Evolutionary conservation across 1,140 invertebrate species (phyloP).

Genomic region (Drosophila navojoa): DNA sequence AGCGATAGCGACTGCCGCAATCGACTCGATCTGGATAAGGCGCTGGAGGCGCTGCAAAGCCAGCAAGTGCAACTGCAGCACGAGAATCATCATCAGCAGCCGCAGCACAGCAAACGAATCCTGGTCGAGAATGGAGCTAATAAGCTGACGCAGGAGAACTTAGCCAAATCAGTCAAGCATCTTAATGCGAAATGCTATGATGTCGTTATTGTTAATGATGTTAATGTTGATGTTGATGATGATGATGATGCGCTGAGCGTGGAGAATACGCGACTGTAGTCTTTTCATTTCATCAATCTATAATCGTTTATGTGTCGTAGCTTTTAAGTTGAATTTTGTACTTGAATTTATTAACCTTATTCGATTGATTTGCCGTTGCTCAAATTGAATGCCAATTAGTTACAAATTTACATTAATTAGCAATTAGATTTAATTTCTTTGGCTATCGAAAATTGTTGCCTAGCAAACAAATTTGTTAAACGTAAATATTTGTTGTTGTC

Average conservation of each 20-base stretch:
- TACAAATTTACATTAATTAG: constrained; percentile 19
- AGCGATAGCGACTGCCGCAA: constrained; percentile 71
- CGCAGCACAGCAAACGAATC: constrained; percentile 36
- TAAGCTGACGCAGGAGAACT: constrained; percentile 15
- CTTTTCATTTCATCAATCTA: constrained; percentile 32
- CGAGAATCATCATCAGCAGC: constrained; percentile 45
- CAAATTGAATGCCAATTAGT: constrained; percentile 45
- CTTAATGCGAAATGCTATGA: constrained; percentile 7
- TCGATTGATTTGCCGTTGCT: constrained; percentile 44
- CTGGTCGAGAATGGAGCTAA: constrained; percentile 49
- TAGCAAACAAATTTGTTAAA: constrained; percentile 24
- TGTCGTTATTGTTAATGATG: background rate
- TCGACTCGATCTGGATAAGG: constrained; percentile 69
- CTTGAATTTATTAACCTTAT: constrained; percentile 49
- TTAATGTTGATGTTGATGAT: constrained; percentile 20
- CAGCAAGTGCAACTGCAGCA: constrained; percentile 55
- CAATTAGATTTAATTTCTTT: constrained; percentile 65
- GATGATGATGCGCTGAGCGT: constrained; percentile 79
- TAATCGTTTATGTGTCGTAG: constrained; percentile 29
- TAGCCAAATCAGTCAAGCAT: background rate
- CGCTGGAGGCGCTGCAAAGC: constrained; percentile 58
- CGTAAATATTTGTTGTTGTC: background rate
- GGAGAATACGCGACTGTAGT: constrained; percentile 81
- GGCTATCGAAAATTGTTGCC: constrained; percentile 31
- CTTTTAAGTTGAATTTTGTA: constrained; percentile 55